These are phyloP conservation scores for Anguilla rostrata DNA, from an alignment of 2,113 vertebrate species.

Conservation along the genomic window DNA sequence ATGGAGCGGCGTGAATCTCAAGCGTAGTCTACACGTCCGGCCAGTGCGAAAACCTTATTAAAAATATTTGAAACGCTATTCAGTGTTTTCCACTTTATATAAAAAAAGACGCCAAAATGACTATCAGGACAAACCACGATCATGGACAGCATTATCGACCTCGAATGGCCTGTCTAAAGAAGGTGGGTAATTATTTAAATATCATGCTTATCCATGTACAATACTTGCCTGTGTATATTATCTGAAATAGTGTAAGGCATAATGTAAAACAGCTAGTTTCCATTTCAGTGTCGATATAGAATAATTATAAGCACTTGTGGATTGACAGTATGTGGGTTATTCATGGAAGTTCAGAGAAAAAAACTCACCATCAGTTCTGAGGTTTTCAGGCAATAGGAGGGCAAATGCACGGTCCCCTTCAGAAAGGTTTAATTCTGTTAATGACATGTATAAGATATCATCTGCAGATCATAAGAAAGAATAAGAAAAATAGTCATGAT, in stretches of 20 bases:
- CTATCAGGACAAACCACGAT: slow-evolving; percentile 78
- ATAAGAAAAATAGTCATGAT: background rate
- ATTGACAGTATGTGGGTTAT: background rate
- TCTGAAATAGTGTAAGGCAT: background rate
- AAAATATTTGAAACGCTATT: background rate
- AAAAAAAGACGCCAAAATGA: slow-evolving; percentile 69
- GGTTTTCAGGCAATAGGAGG: background rate
- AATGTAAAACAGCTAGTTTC: background rate
- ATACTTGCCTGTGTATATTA: background rate
- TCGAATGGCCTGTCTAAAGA: slow-evolving; percentile 84
- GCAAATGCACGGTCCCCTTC: too few species aligned
- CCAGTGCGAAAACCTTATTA: background rate
- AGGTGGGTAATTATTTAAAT: slow-evolving; percentile 70
- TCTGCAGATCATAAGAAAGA: background rate
- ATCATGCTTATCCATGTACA: background rate
- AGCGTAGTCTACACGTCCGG: background rate
- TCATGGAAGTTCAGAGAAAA: background rate
- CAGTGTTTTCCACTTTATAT: background rate
- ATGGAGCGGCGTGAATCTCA: background rate
- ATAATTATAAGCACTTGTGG: background rate
- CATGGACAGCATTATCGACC: slow-evolving; percentile 81
- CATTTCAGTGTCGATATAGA: background rate
- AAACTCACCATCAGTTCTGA: background rate
- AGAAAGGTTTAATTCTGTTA: background rate
- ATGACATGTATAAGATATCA: background rate